Percentiles rank a stretch among this genome's conserved stretches.
Evolutionary conservation across 2,113 vertebrate genomes (phyloP).

Genomic region (Sinosuthora webbiana): DNA sequence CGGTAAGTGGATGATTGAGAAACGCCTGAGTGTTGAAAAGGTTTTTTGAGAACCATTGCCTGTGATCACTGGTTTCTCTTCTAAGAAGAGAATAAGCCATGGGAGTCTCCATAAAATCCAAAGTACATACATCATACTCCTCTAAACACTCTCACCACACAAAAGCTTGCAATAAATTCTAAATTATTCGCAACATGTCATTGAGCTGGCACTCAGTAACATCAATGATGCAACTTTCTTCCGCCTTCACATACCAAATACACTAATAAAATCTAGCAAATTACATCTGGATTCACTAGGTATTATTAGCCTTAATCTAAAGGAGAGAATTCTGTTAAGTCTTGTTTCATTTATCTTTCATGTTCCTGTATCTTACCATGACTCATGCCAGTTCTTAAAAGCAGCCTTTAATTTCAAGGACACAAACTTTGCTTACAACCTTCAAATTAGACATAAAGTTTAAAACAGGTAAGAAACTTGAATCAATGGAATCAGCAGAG

Average conservation of each 20-base stretch:
- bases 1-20: not conserved
- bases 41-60: not conserved
- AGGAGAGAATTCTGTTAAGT: not conserved
- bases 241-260: not conserved
- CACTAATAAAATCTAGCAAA: slow-evolving; percentile 7
- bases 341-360: not conserved
- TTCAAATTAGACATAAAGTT: not conserved
- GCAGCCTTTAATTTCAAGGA: not conserved
- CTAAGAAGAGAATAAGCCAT: too few relatives aligned
- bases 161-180: not conserved
- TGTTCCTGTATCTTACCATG: not conserved
- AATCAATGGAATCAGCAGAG: not conserved
- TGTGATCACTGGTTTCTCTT: not conserved
- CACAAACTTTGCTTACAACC: not conserved
- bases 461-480: not conserved
- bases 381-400: not conserved
- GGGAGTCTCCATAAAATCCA: not conserved
- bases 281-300: not conserved
- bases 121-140: not conserved
- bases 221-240: not conserved
- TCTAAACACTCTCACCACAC: not conserved
- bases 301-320: not conserved
- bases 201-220: not conserved
- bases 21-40: not conserved
- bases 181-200: not conserved